These are phyloP conservation scores for Thymelicus sylvestris DNA, from an alignment of 2,888 invertebrate species.

Conservation along the genomic window DNA sequence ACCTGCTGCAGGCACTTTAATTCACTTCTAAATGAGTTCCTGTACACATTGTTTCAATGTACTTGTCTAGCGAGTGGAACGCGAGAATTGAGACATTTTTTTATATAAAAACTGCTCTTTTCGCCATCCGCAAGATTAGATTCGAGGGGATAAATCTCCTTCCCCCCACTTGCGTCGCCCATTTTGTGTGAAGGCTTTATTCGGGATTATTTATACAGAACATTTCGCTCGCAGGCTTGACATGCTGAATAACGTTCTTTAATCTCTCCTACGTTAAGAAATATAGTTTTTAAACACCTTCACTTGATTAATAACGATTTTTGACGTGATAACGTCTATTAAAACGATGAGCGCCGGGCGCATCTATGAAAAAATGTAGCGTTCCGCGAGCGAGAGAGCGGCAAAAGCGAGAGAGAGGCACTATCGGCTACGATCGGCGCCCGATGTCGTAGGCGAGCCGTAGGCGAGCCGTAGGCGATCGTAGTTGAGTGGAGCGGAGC, in stretches of 20 bases:
- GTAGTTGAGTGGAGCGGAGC: too few relatives aligned
- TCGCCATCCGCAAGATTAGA: constrained; percentile 81
- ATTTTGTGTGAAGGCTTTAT: constrained; percentile 78
- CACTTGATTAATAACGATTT: constrained; percentile 33
- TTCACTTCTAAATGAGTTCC: constrained; percentile 63
- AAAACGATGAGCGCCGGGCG: too few relatives aligned
- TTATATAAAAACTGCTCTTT: constrained; percentile 75
- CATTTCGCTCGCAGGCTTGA: constrained; percentile 67
- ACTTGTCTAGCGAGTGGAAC: constrained; percentile 53
- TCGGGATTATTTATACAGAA: constrained; percentile 77
- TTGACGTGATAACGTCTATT: too few relatives aligned
- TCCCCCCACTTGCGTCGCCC: constrained; percentile 69
- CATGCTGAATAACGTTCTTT: constrained; percentile 69
- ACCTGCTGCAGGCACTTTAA: constrained; percentile 38
- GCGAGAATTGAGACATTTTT: constrained; percentile 66
- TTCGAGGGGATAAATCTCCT: constrained; percentile 80
- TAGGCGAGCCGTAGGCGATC: too few relatives aligned
- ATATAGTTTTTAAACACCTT: constrained; percentile 53
- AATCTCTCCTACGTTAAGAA: constrained; percentile 56
- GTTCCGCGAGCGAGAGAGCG: too few relatives aligned
- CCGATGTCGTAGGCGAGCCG: too few relatives aligned
- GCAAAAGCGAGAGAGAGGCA: too few relatives aligned
- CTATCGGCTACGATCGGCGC: too few relatives aligned
- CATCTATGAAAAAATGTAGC: too few relatives aligned
- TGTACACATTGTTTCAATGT: constrained; percentile 63